Evolutionary conservation across 2,888 invertebrate genomes (phyloP).

Genomic region (Schizotus pectinicornis): DNA sequence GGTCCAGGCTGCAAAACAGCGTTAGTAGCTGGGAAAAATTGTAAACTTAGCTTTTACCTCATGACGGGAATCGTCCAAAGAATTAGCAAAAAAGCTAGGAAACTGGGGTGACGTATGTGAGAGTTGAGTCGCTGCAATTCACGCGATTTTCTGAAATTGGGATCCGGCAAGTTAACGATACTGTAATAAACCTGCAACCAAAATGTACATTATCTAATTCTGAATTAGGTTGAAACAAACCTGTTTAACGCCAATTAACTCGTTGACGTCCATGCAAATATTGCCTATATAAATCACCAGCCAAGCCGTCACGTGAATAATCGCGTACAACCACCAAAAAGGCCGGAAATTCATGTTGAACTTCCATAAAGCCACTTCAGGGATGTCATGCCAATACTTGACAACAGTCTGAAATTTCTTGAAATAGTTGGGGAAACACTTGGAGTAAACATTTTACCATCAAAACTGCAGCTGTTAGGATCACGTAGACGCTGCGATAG

Average conservation of each 20-base stretch:
- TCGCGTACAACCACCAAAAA: constrained; percentile 60
- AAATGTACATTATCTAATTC: constrained; percentile 2
- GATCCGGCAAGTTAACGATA: constrained; percentile 60
- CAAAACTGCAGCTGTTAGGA: constrained; percentile 59
- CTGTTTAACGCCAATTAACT: constrained; percentile 68
- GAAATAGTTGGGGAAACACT: not conserved
- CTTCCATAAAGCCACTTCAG: constrained; percentile 63
- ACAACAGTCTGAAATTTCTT: constrained; percentile 57
- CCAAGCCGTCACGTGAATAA: constrained; percentile 64
- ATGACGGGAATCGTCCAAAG: constrained; percentile 67
- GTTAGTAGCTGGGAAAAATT: not conserved
- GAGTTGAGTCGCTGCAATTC: constrained; percentile 62
- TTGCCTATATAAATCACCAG: constrained; percentile 66
- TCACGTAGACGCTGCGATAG: constrained; percentile 60
- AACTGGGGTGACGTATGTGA: constrained; percentile 70
- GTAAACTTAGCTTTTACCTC: constrained; percentile 56
- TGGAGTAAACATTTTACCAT: constrained; percentile 45
- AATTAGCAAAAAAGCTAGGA: constrained; percentile 63
- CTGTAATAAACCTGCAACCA: constrained; percentile 62
- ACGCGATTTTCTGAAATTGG: constrained; percentile 62
- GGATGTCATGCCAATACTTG: constrained; percentile 61
- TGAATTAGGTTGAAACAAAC: too few species aligned
- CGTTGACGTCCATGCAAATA: constrained; percentile 67
- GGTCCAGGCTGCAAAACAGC: constrained; percentile 60
- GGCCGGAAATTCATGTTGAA: constrained; percentile 59